Evolutionary conservation across 2,113 vertebrate genomes (phyloP).

Genomic region (Brachirus orientalis): DNA sequence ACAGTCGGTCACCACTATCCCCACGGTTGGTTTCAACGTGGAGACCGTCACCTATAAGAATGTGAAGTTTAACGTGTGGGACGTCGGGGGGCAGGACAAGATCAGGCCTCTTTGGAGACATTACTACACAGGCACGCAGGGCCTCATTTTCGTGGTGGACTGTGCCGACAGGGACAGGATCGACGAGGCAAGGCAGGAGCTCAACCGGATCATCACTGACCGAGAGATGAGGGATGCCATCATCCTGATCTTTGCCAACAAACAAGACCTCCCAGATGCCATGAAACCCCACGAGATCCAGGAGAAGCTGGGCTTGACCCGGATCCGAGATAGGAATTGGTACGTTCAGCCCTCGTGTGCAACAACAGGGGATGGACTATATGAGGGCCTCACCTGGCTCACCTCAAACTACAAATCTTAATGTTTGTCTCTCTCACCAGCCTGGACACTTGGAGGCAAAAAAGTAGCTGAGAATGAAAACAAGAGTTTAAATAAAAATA

Average conservation of each 20-base stretch:
- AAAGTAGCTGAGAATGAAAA: constrained; percentile 65
- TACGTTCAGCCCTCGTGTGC: constrained; percentile 99
- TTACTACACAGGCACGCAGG: constrained; percentile 99
- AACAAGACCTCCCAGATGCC: constrained; percentile 97
- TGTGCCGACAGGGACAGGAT: constrained; percentile 97
- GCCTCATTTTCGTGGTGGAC: constrained; percentile 98
- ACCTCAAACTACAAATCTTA: constrained; percentile 99
- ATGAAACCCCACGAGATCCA: constrained; percentile 99
- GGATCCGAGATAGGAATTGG: constrained; percentile 98
- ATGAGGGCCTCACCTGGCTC: constrained; percentile 98
- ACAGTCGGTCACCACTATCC: constrained; percentile 98
- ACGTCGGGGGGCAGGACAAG: constrained; percentile 98
- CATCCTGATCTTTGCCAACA: constrained; percentile 99
- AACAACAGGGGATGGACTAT: constrained; percentile 95
- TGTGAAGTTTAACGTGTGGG: constrained; percentile 99
- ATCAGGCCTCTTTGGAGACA: constrained; percentile 98
- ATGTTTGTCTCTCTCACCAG: constrained; percentile 75
- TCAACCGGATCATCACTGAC: constrained; percentile 98
- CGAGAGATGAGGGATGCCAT: constrained; percentile 99
- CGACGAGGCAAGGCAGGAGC: constrained; percentile 96
- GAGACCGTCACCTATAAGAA: constrained; percentile 99
- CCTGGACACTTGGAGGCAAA: constrained; percentile 62
- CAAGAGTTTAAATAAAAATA: constrained; percentile 27
- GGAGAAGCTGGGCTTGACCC: constrained; percentile 98
- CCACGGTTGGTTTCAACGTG: constrained; percentile 98